Evolutionary conservation across 2,797 vertebrate species (phyloP), one percentile per base, ranked within the genome.

Genomic region (Hybognathus amarus): DNA sequence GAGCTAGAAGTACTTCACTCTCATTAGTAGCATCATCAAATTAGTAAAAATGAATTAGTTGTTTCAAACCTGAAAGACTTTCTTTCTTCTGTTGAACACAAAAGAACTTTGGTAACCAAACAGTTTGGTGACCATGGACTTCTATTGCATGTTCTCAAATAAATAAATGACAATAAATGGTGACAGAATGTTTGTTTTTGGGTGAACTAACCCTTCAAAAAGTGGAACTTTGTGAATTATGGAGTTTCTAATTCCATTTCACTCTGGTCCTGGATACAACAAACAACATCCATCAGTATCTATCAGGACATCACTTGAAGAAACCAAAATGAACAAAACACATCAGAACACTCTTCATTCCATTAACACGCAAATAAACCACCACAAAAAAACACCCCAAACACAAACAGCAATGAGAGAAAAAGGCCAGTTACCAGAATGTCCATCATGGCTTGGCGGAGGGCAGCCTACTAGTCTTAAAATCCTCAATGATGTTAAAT

Each of bases 401-500:
- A 81, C 78, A 79, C 56, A 54, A 83, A 61, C 50, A 74, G 66
- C 75, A 79, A 75, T 68, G 66, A 69, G 73, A 77, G 63, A 86
- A 76, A 82, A 73, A 42, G 61, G 75, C 70, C 83, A 54, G 90
- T 94, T 95, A 95, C 94, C 94, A 95, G 94, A 64, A 93, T 89
- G 87, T 95, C 94, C 90, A 93, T 93, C 94, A 95, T 94, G 91
- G 92, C 82, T 91, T 63, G 91, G 89, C 89, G 88, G 86, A 90
- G 85, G 89, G 88, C 90, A 86, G 88, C 84, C 87, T 85, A 92
- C 92, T 93, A 93, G 91, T 91, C 92, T 85, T 87, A 83, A 83
- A 93, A 90, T 93, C 90, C 91, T 94, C 93, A 91, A 90, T 89
- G 93, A 83, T 93, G 93, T 94, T 94, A 95, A 88, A 89, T 90